phyloP scores from a whole-genome alignment of 37 sponge, comb jelly and placozoan genomes.

The Beroe forskalii region DNA sequence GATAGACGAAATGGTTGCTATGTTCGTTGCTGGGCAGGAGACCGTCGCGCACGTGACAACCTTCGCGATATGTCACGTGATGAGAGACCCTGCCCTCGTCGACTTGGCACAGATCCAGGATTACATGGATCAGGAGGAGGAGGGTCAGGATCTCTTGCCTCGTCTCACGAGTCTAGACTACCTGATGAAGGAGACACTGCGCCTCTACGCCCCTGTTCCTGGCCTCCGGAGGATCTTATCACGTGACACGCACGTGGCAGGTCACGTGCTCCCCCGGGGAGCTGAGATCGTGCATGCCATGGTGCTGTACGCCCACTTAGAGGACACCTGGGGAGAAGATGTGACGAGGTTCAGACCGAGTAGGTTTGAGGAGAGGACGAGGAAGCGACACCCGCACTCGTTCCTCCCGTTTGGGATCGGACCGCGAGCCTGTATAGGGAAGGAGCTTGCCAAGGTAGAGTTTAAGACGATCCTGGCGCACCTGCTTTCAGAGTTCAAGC shows the following conservation, averaged over 20 bases:
- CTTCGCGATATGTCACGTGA: conserved; percentile 25
- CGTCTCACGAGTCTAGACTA: background rate
- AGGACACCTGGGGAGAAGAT: conserved; percentile 1
- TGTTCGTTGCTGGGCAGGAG: conserved; percentile 38
- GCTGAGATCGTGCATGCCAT: background rate
- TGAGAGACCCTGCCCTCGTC: background rate
- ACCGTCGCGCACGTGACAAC: background rate
- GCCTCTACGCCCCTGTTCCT: conserved; percentile 10
- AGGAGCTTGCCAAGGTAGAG: conserved; percentile 6
- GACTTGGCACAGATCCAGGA: background rate
- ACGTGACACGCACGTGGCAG: background rate
- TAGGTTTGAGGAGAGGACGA: background rate
- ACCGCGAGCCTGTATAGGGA: background rate
- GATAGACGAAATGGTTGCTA: conserved; percentile 12
- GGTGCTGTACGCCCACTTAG: background rate
- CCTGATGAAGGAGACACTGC: conserved; percentile 24
- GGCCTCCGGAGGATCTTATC: conserved; percentile 17
- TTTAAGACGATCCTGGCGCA: background rate
- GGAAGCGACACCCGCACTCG: background rate
- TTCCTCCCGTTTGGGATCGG: conserved; percentile 20
- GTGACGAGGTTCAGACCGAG: background rate
- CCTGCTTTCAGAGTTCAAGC: background rate
- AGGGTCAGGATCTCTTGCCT: background rate
- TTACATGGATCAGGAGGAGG: background rate
- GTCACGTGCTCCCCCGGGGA: background rate